Evolutionary conservation across 2,888 invertebrate genomes (phyloP).

Genomic region (Altica lythri): DNA sequence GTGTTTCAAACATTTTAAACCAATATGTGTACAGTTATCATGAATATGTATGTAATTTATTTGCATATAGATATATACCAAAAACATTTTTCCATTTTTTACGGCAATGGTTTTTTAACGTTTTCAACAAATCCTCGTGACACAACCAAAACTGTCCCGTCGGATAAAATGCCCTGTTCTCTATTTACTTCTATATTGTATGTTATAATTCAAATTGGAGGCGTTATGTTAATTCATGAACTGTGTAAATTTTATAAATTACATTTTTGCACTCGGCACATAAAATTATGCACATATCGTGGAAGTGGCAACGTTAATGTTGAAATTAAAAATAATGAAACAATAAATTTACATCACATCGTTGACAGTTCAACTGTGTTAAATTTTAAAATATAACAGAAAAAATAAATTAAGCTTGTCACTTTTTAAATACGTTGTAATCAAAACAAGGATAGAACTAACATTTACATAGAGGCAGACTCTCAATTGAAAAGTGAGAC

Average conservation of each 20-base stretch:
- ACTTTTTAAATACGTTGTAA: too few species aligned
- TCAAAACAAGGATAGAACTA: too few species aligned
- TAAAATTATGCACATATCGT: not conserved
- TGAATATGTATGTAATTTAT: constrained; percentile 18
- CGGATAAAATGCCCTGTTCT: constrained; percentile 1
- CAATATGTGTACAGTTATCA: constrained; percentile 12
- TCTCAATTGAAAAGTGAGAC: too few species aligned
- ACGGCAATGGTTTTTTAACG: constrained; percentile 5
- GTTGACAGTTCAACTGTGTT: too few species aligned
- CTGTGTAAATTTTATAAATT: constrained; percentile 4
- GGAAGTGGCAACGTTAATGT: not conserved
- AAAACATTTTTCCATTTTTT: constrained; percentile 18
- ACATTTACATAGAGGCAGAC: too few species aligned
- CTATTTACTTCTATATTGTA: not conserved
- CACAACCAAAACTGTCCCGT: constrained; percentile 9
- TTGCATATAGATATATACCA: constrained; percentile 19
- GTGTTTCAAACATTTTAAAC: constrained; percentile 4
- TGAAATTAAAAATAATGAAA: not conserved
- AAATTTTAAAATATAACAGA: too few species aligned
- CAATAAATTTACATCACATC: not conserved
- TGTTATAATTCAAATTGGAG: not conserved
- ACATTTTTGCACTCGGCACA: not conserved
- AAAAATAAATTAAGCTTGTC: too few species aligned
- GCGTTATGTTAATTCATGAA: constrained; percentile 6
- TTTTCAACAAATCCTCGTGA: constrained; percentile 11